phyloP scores from a whole-genome alignment of 2,888 invertebrate genomes.

The Colletes collaris region DNA sequence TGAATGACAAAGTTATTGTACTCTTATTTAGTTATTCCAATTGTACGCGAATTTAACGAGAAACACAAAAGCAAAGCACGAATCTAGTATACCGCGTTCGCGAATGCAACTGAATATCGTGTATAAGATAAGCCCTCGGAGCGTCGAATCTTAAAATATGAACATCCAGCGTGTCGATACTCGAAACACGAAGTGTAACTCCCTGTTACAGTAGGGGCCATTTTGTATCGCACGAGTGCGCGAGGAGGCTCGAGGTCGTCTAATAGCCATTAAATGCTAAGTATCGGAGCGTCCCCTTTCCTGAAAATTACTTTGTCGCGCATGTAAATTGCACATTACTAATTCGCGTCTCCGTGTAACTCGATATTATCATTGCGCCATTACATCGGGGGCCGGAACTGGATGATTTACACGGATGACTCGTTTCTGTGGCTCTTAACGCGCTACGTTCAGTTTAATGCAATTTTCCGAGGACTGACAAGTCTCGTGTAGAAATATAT shows the following conservation, averaged over 20 bases:
- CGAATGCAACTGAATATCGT: too few species aligned
- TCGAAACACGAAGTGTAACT: too few species aligned
- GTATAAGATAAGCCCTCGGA: not conserved
- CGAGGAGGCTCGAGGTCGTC: not conserved
- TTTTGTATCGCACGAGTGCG: too few species aligned
- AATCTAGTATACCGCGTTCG: too few species aligned
- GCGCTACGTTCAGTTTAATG: not conserved
- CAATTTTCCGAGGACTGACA: not conserved
- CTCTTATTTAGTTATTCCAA: too few species aligned
- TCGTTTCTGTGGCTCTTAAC: slow-evolving; percentile 1
- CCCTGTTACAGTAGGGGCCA: too few species aligned
- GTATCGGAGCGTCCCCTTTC: slow-evolving; percentile 6
- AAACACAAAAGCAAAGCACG: too few species aligned
- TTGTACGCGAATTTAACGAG: too few species aligned
- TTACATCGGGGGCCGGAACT: slow-evolving; percentile 20
- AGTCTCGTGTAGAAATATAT: not conserved
- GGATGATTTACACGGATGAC: slow-evolving; percentile 36
- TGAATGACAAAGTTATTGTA: too few species aligned
- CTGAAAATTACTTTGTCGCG: slow-evolving; percentile 41
- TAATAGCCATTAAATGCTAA: slow-evolving; percentile 13
- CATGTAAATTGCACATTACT: slow-evolving; percentile 54
- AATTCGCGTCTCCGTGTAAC: slow-evolving; percentile 50
- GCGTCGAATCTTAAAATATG: not conserved
- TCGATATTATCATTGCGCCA: slow-evolving; percentile 30
- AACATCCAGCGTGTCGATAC: too few species aligned